Base-by-base conservation (phyloP, 2,888 invertebrate genomes). In the Polydrusus pterygomalis region DNA sequence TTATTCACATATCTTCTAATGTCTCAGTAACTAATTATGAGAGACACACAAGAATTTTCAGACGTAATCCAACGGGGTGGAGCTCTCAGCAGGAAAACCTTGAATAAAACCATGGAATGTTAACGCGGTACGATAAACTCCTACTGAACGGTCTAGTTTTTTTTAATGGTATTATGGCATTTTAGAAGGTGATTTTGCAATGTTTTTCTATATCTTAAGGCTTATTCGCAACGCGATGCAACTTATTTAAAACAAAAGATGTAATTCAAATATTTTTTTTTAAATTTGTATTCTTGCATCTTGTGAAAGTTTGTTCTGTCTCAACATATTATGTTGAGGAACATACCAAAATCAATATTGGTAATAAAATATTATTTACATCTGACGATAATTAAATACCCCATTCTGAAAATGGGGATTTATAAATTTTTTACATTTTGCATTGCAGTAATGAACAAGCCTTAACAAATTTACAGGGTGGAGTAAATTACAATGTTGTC, bases 81-180 rank as follows among this genome's bases (percentile, higher is more conserved):
- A 85, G 85, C 82, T 82, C 58, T 34, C 34, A 78, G 82, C 34
- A 78, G 82, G 83, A 82, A 83, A 82, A 81, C 86, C 86, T 86
- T 86, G 84, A 81, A 75, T 77, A 78, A 65, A 51, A 43, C 65
- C 45, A 15, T 71, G 78, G 80, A 81, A 81, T 81, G 80, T 58
- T 54, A 78, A 58, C 47, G 58, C 70, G 74, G 79, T 80, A 78
- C 78, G 79, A 74, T 74, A 78, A 79, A 81, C 81, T 81, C 82
- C 82, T 77, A 82, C 81, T 17, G 54, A 68, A 68, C 79, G 77
- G 77, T 82, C 80, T 77, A 82, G 79, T 81, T 82, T 60, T 54
- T 43, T 51, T 81, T 79, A 79, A 70, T 75, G 58, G 63, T 56
- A 38, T 67, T 58, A 20, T 65, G 67, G 49, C 65, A 67, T 67